Evolutionary conservation across 2,113 vertebrate species (phyloP), one percentile per base, ranked within the genome.

Genomic region (Nanger granti): DNA sequence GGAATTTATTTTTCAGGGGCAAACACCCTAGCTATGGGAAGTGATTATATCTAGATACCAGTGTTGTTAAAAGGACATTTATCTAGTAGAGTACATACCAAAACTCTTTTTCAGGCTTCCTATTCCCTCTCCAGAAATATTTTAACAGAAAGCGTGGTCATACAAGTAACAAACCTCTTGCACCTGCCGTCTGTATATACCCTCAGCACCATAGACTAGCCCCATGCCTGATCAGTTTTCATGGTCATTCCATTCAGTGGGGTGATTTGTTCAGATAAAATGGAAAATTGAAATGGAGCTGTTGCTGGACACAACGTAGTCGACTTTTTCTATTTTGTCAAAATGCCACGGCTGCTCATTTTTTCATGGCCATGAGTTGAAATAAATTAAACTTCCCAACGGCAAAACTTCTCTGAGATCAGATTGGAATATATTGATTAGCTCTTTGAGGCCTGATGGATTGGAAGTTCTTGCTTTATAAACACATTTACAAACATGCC

Each of bases 341-440:
- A 98, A 98, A 95, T 98, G 96, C 97, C 87, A 89, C 31, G 88
- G 96, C 95, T 99, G 98, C 98, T 98, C 98, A 98, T 98, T 98
- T 98, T 98, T 99, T 98, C 98, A 98, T 98, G 98, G 97, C 95
- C 98, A 98, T 97, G 98, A 98, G 98, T 97, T 98, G 98, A 99
- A 99, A 99, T 99, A 98, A 99, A 99, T 99, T 99, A 99, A 98
- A 99, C 98, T 98, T 99, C 98, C 98, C 98, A 98, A 98, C 76
- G 97, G 99, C 98, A 11, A 99, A 98, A 98, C 97, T 98, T 98
- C 98, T 98, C 97, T 96, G 97, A 98, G 97, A 98, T 98, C 98
- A 99, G 98, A 98, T 99, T 99, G 98, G 98, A 99, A 99, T 98
- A 98, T 99, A 99, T 99, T 98, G 99, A 99, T 99, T 98, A 99